phyloP scores from a whole-genome alignment of 2,797 vertebrate species.

The Falco columbarius region DNA sequence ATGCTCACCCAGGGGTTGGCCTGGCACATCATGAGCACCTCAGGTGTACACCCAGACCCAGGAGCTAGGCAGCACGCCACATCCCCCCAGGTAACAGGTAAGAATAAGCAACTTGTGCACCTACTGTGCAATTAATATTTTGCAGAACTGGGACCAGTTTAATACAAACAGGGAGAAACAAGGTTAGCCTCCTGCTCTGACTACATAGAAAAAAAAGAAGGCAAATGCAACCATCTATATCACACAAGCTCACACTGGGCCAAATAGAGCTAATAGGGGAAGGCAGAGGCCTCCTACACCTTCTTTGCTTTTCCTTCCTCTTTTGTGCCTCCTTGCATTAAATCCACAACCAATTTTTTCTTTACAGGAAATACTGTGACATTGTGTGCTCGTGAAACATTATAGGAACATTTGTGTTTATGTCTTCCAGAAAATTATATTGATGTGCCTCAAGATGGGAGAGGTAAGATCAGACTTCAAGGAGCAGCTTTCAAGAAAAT shows the following conservation, averaged over 20 bases:
- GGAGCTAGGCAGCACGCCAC: background rate
- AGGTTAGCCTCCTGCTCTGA: background rate
- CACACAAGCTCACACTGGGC: background rate
- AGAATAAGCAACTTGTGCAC: background rate
- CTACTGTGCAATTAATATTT: background rate
- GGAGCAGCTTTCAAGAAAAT: constrained; percentile 55
- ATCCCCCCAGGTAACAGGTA: background rate
- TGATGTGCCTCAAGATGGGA: constrained; percentile 80
- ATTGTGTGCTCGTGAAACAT: background rate
- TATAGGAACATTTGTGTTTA: constrained; percentile 13
- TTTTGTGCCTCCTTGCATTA: background rate
- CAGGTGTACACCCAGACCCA: background rate
- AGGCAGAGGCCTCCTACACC: background rate
- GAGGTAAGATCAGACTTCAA: constrained; percentile 57
- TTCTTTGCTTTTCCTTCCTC: background rate
- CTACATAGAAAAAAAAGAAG: background rate
- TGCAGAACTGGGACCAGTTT: background rate
- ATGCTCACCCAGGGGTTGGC: background rate
- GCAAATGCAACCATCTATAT: background rate
- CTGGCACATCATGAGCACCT: background rate
- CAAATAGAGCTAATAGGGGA: background rate
- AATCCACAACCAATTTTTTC: background rate
- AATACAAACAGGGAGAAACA: background rate
- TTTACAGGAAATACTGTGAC: background rate
- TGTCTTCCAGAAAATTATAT: constrained; percentile 75